A percentile compares a stretch with the other conserved stretches of the same genome.
Conservation (phyloP, 1,140 invertebrate species). For the Microplitis demolitor region DNA sequence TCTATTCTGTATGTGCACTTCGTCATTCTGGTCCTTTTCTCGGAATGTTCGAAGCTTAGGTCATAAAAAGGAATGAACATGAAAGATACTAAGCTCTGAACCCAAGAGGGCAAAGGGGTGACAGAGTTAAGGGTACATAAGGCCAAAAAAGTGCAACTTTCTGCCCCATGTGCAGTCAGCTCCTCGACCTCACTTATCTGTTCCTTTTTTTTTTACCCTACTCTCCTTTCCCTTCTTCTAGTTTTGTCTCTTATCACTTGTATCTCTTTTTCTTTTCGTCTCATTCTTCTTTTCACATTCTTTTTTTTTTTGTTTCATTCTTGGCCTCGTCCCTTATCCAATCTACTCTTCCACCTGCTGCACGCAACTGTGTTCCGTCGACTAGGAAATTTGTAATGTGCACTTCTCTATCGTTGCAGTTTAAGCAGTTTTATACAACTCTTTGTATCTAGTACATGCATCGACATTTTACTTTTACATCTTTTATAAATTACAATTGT, state of each 20-base stretch:
- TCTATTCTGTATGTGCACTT: neutral
- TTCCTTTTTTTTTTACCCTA: conserved; percentile 20
- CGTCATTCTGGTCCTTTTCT: neutral
- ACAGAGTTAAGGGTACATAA: conserved; percentile 10
- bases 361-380: conserved; percentile 32
- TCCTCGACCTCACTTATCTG: conserved; percentile 40
- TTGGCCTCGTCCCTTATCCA: conserved; percentile 35
- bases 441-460: conserved; percentile 4
- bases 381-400: conserved; percentile 37
- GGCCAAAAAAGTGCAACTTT: conserved; percentile 18
- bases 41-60: conserved; percentile 14
- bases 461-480: neutral
- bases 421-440: conserved; percentile 23
- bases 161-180: conserved; percentile 31
- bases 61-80: neutral
- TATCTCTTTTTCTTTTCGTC: neutral
- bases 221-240: neutral
- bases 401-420: conserved; percentile 27
- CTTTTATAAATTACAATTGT: no score
- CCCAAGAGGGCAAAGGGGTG: conserved; percentile 18
- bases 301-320: neutral
- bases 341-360: conserved; percentile 43
- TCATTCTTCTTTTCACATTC: conserved; percentile 22
- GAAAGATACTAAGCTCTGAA: neutral
- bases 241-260: conserved; percentile 15